A percentile compares a stretch with the other conserved stretches of the same genome.
These are phyloP conservation scores for Melipona bicolor DNA, from an alignment of 2,888 invertebrate genomes.

Conservation along the genomic window DNA sequence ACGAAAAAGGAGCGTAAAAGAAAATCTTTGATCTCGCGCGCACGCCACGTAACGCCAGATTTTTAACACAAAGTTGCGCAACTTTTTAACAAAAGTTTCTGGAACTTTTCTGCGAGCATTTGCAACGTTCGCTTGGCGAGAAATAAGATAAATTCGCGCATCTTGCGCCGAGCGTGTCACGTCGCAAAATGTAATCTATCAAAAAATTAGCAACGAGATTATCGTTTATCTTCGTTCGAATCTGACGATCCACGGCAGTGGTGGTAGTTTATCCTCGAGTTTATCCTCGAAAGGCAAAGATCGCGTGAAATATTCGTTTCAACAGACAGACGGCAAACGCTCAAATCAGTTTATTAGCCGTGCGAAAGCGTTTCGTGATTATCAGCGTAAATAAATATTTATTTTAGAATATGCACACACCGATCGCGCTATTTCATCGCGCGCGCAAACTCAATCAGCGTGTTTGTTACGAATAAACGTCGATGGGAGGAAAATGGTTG, in stretches of 20 bases:
- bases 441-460: constrained; percentile 21
- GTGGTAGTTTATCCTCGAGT: no score
- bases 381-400: constrained; percentile 34
- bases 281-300: no score
- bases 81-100: neutral
- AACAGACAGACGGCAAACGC: constrained; percentile 9
- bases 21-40: neutral
- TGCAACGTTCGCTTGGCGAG: no score
- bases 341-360: constrained; percentile 34
- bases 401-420: constrained; percentile 8
- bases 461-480: constrained; percentile 23
- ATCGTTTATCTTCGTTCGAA: no score
- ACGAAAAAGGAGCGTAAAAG: neutral
- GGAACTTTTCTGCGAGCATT: no score
- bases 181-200: no score
- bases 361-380: constrained; percentile 29
- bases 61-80: neutral
- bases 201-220: no score
- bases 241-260: no score
- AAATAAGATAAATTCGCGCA: no score
- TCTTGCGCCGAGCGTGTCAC: no score
- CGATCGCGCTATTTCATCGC: neutral
- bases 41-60: no score
- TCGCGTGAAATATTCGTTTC: no score
- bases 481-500: constrained; percentile 5